Evolutionary conservation across 1,140 invertebrate genomes (phyloP).

Genomic region (Drosophila leontia): DNA sequence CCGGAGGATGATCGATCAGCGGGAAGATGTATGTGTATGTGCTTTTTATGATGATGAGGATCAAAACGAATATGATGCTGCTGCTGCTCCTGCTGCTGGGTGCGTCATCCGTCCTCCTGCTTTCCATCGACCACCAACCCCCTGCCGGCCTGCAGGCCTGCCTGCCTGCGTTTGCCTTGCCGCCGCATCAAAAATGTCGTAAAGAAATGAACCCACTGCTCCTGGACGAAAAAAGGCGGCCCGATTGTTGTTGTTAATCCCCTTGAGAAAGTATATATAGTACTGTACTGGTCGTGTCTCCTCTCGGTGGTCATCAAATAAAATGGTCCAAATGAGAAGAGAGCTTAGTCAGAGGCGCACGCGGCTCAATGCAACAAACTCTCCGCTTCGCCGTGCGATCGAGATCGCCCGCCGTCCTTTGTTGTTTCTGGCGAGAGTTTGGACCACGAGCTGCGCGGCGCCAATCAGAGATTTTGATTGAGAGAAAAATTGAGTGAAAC

Average conservation of each 20-base stretch:
- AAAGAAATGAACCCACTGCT: slow-evolving; percentile 55
- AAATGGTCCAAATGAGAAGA: slow-evolving; percentile 44
- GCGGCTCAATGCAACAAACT: slow-evolving; percentile 80
- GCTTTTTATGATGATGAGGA: slow-evolving; percentile 25
- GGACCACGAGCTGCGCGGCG: slow-evolving; percentile 77
- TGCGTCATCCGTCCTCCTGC: slow-evolving; percentile 55
- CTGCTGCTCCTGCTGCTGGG: slow-evolving; percentile 61
- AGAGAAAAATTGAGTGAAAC: slow-evolving; percentile 81
- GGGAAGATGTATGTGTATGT: slow-evolving; percentile 30
- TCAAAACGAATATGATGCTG: slow-evolving; percentile 45
- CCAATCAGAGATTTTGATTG: slow-evolving; percentile 80
- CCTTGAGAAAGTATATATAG: slow-evolving; percentile 14
- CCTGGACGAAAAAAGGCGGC: slow-evolving; percentile 58
- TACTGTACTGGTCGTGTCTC: slow-evolving; percentile 40
- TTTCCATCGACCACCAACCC: slow-evolving; percentile 48
- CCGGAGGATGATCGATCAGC: slow-evolving; percentile 35
- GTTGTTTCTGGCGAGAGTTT: slow-evolving; percentile 68
- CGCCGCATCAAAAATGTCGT: slow-evolving; percentile 54
- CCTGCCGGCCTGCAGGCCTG: slow-evolving; percentile 50
- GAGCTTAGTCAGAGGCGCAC: slow-evolving; percentile 70
- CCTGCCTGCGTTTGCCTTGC: slow-evolving; percentile 61
- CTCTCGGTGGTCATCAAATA: slow-evolving; percentile 39
- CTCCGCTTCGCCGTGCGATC: slow-evolving; percentile 75
- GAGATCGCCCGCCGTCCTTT: slow-evolving; percentile 27
- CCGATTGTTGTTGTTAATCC: slow-evolving; percentile 66